Conservation (phyloP, 2,888 invertebrate genomes). For the Yponomeuta malinellus region DNA sequence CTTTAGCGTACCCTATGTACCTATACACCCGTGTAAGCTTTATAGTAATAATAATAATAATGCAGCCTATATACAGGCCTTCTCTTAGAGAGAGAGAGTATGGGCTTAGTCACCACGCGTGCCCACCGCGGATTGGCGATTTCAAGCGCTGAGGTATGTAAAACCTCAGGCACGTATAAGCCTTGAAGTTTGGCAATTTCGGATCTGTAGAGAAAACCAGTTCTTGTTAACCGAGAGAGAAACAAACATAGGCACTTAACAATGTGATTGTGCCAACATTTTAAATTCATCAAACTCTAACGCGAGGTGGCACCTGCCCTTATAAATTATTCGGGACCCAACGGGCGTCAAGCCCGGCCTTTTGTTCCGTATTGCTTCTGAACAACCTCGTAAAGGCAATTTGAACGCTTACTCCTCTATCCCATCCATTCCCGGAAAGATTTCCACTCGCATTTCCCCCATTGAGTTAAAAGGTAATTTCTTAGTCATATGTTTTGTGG, state of each 20-base stretch:
- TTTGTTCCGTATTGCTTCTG: conserved; percentile 42
- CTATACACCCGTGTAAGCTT: no score
- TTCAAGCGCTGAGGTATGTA: no score
- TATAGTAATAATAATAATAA: no score
- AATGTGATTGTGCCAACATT: conserved; percentile 21
- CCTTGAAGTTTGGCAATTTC: no score
- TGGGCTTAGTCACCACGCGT: no score
- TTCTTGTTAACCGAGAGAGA: not conserved
- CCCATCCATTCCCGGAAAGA: not conserved
- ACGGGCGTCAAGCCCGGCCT: conserved; percentile 31
- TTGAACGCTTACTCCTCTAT: conserved; percentile 10
- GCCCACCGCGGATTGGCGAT: no score
- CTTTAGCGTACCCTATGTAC: no score
- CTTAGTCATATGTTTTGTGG: not conserved
- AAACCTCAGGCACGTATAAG: no score
- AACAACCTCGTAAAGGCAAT: conserved; percentile 21
- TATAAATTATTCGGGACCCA: conserved; percentile 52
- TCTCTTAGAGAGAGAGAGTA: no score
- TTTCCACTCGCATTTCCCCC: not conserved
- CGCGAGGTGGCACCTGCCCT: conserved; percentile 48
- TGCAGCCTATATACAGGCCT: no score
- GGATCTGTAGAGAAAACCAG: no score
- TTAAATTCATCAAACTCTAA: conserved; percentile 36
- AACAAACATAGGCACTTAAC: not conserved
- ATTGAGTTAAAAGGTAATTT: not conserved